Base-by-base conservation (phyloP, 2,797 vertebrate genomes). In the Fratercula arctica region DNA sequence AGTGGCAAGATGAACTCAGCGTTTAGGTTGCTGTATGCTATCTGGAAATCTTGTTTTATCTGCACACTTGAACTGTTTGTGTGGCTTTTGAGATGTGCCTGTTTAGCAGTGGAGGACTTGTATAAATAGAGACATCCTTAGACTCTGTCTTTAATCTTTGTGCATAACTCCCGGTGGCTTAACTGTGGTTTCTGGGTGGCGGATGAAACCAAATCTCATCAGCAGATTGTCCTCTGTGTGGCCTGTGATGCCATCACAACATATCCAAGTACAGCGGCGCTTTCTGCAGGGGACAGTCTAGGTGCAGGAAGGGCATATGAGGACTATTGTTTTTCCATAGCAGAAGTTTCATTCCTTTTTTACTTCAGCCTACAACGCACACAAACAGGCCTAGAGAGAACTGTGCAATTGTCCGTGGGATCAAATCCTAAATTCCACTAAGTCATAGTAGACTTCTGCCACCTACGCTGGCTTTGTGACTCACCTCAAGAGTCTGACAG, bases 341-440 rank as follows among this genome's bases (percentile, higher is more conserved):
- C 56, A 28, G 35, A 88, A 51, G 11, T 77, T 85, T 83, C 35
- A 35, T 84, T 94, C 48, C 48, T 67, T 70, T 72, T 77, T 88
- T 33, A 73, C 67, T 89, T 69, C 33, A 43, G 63, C 74, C 90
- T 80, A 39, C 68, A 83, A 16, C 85, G 91, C 69, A 78, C 84
- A 74, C 72, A 81, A 80, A 82, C 64, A 87, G 92, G 10, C 31
- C 72, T 63, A 50, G 84, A 67, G 74, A 78, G 41, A 28, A 33
- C 79, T 74, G 60, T 70, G 78, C 87, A 60, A 33, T 33, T 37
- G 39, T 64, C 54, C 21, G 9, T 69, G 61, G 64, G 57, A 84
- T 66, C 81, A 68, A 67, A 63, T 94, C 78, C 63, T 85, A 39
- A 82, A 92, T 94, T 91, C 74, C 91, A 84, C 53, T 64, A 63